phyloP scores from a whole-genome alignment of 1,140 invertebrate genomes.

The Oncopodura yosiiana region DNA sequence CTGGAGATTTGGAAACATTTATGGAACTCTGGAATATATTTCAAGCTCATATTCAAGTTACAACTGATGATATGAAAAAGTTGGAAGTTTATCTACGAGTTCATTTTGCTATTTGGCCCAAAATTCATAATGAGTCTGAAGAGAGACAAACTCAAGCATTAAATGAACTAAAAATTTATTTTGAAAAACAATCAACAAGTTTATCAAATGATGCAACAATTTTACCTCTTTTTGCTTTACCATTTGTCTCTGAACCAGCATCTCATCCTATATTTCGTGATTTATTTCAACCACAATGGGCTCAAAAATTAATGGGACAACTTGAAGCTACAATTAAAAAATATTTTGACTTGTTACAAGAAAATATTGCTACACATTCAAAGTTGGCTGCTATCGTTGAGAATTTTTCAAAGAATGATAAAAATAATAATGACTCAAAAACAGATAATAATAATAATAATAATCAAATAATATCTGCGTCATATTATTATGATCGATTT shows the following conservation, averaged over 20 bases:
- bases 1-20: conserved; percentile 24
- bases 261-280: conserved; percentile 29
- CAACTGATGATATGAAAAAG: conserved; percentile 32
- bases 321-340: conserved; percentile 27
- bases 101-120: conserved; percentile 31
- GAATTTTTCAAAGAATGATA: background rate
- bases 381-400: conserved; percentile 21
- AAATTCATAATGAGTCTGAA: conserved; percentile 16
- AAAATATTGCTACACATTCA: conserved; percentile 25
- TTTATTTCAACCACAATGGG: conserved; percentile 26
- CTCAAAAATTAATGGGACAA: conserved; percentile 16
- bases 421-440: background rate
- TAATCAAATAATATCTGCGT: background rate
- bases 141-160: conserved; percentile 13
- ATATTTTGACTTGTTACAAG: conserved; percentile 30
- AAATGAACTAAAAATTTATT: conserved; percentile 23
- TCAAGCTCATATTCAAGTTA: conserved; percentile 27
- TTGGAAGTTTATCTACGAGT: conserved; percentile 33
- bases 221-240: conserved; percentile 31
- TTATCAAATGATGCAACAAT: conserved; percentile 24
- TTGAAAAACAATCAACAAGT: conserved; percentile 21
- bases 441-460: background rate
- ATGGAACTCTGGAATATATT: conserved; percentile 30
- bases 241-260: conserved; percentile 24
- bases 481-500: conserved; percentile 26